Evolutionary conservation across 1,140 invertebrate genomes (phyloP), one percentile per base, ranked within the genome.

Genomic region (Oryctes rhinoceros): DNA sequence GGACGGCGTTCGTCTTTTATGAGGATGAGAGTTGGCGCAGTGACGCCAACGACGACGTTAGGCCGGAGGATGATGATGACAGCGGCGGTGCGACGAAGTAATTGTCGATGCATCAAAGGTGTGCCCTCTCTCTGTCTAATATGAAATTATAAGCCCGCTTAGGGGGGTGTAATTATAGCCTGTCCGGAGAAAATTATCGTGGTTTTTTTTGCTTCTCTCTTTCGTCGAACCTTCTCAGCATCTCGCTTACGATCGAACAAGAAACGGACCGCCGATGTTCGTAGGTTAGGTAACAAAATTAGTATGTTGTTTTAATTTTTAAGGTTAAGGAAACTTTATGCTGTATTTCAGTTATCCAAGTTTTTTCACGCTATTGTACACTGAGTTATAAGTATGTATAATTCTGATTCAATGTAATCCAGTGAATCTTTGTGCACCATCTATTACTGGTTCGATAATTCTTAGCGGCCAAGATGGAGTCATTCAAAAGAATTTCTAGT

Each of bases 61-160:
- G 15, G 15, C 53, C 2, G 6, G 53, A 59, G 15, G 65, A 30
- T 24, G 65, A 30, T 37, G 65, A 71, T 37, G 65, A 71, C 65
- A 71, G 35, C 65, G 24, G 11, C 20, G 65, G 35, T 37, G 65
- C 65, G 65, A 71, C 24, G 65, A 24, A 24, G 65, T 71, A 71
- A 71, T 71, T 71, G 65, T 71, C 24, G 65, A 71, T 71, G 65
- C 65, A 71, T 71, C 65, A 71, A 71, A 71, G 65, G 65, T 71
- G 65, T 35, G 65, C 65, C 20, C 65, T 71, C 65, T 71, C 65
- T 71, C 24, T 71, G 35, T 37, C 65, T 71, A 71, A 71, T 71
- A 71, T 71, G 65, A 71, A 71, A 71, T 71, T 71, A 71, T 71
- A 71, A 24, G 35, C 65, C 65, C 65, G 65, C 35, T 71, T 71